Base-by-base conservation (phyloP, 2,797 vertebrate species). In the Fistularia commersonii region DNA sequence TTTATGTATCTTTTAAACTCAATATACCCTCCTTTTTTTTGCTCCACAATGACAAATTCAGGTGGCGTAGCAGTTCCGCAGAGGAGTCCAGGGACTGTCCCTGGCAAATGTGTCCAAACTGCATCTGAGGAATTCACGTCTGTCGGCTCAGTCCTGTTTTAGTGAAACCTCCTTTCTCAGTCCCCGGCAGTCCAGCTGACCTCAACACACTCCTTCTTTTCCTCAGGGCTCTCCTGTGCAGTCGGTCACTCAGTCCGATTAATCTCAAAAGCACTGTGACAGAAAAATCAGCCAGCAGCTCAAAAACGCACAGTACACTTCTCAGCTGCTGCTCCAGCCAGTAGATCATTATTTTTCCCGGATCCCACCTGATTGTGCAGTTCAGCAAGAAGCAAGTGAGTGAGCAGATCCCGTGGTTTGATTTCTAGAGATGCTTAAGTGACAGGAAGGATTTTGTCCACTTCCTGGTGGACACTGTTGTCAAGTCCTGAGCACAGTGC, bases 401-500 rank as follows among this genome's bases (percentile, higher is more conserved):
- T 64, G 66, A 80, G 72, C 70, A 62, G 60, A 73, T 72, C 42
- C 47, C 32, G 65, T 48, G 54, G 44, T 61, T 65, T 56, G 43
- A 64, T 48, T 68, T 8, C 41, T 41, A 60, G 54, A 57, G 48
- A 58, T 64, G 66, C 62, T 14, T 55, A 61, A 53, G 48, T 65
- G 70, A 72, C 38, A 55, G 51, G 65, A 80, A 74, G 60, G 72
- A 75, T 57, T 66, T 8, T 15, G 42, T 41, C 53, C 54, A 51
- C 71, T 66, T 23, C 11, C 47, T 71, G 23, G 2, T 23, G 23
- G 23, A 23, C 23, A 23, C 23, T 72, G 58, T 68, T 69, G 70
- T 72, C 45, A 42, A 73, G 72, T 84, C 80, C 75, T 74, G 74
- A 82, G 79, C 81, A 84, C 70, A 85, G 80, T 74, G 72, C 80